phyloP scores from a whole-genome alignment of 2,888 invertebrate genomes.

The Stratiomys singularior region DNA sequence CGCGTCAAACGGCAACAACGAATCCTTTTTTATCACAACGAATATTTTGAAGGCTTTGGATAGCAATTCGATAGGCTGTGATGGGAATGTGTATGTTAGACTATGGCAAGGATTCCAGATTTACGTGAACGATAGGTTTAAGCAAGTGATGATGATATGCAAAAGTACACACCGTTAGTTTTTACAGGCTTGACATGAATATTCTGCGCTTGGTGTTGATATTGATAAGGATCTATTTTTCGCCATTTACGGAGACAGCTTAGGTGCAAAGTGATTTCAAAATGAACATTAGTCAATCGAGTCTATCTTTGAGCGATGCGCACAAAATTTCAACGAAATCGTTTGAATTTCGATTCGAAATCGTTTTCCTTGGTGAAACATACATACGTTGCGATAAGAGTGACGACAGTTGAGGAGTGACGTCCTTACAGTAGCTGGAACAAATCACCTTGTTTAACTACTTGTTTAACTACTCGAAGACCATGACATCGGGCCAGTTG shows the following conservation, averaged over 20 bases:
- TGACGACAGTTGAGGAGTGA: no score
- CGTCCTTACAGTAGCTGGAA: no score
- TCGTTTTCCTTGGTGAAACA: no score
- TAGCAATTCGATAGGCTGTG: neutral
- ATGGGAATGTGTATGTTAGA: neutral
- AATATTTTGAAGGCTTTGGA: neutral
- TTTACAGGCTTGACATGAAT: constrained; percentile 22
- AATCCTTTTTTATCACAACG: constrained; percentile 9
- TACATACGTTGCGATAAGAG: no score
- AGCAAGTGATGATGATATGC: neutral
- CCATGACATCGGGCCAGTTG: no score
- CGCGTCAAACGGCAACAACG: neutral
- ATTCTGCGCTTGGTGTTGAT: neutral
- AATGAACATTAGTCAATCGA: no score
- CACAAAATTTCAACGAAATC: no score
- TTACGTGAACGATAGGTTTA: constrained; percentile 24
- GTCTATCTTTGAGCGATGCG: no score
- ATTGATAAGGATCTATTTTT: neutral
- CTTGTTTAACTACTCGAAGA: no score
- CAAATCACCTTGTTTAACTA: no score
- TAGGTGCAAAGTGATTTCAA: neutral
- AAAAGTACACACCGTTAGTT: constrained; percentile 6
- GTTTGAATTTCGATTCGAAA: no score
- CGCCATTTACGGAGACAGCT: neutral
- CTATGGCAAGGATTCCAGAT: neutral